phyloP scores from a whole-genome alignment of 2,888 invertebrate species.

The Ferdinandea cuprea region DNA sequence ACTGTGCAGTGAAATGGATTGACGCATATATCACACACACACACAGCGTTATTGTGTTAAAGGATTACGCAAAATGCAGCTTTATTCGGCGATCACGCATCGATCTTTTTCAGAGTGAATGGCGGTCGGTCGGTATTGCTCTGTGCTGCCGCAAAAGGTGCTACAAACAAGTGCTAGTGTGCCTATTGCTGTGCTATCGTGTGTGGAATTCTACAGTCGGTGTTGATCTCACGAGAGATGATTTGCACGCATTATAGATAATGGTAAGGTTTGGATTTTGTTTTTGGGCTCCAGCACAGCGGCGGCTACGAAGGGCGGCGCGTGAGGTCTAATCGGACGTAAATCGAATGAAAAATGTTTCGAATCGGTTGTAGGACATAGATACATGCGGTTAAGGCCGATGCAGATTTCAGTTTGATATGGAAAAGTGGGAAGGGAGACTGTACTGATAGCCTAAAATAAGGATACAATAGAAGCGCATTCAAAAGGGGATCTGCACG shows the following conservation, averaged over 20 bases:
- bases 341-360: constrained; percentile 75
- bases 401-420: constrained; percentile 46
- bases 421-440: not conserved
- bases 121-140: constrained; percentile 9
- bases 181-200: constrained; percentile 34
- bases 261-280: constrained; percentile 55
- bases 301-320: not conserved
- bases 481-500: constrained; percentile 21
- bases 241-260: constrained; percentile 74
- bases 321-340: constrained; percentile 65
- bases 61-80: constrained; percentile 39
- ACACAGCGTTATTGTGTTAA: constrained; percentile 32
- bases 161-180: not conserved
- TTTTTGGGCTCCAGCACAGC: too few species aligned
- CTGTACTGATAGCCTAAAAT: constrained; percentile 51
- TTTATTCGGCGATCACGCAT: constrained; percentile 56
- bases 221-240: constrained; percentile 73
- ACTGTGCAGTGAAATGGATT: constrained; percentile 53
- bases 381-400: constrained; percentile 69
- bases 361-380: constrained; percentile 72
- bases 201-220: constrained; percentile 54
- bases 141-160: constrained; percentile 65
- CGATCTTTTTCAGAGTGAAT: constrained; percentile 29
- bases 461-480: constrained; percentile 61
- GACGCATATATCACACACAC: constrained; percentile 68